Conservation (phyloP, 1,140 invertebrate genomes). For the Megathymus violae region DNA sequence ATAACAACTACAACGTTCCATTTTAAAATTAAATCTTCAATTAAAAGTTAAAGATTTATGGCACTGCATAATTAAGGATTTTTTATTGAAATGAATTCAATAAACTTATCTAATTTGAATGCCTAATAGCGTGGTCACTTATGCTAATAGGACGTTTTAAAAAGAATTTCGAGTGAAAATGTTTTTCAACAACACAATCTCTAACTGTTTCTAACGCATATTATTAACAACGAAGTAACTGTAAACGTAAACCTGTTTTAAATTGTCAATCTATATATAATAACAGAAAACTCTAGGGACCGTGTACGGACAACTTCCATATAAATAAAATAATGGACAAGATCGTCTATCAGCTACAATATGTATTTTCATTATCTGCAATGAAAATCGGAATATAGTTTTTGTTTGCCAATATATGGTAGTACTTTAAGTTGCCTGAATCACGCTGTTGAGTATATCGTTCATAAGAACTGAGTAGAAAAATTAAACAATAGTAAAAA, state of each 20-base stretch:
- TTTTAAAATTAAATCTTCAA: not conserved
- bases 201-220: slow-evolving; percentile 17
- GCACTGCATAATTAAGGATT: not conserved
- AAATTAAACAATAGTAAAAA: too few relatives aligned
- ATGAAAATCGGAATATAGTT: too few relatives aligned
- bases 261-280: slow-evolving; percentile 34
- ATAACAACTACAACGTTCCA: too few relatives aligned
- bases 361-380: too few relatives aligned
- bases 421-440: too few relatives aligned
- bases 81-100: not conserved
- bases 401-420: too few relatives aligned
- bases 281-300: not conserved
- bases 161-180: slow-evolving; percentile 8
- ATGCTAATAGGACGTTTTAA: slow-evolving; percentile 8
- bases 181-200: slow-evolving; percentile 14
- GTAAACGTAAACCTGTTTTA: slow-evolving; percentile 44
- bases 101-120: slow-evolving; percentile 1
- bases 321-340: too few relatives aligned
- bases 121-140: not conserved
- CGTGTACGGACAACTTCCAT: too few relatives aligned
- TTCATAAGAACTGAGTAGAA: too few relatives aligned
- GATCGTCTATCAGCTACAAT: too few relatives aligned
- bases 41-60: not conserved
- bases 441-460: too few relatives aligned
- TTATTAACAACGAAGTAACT: slow-evolving; percentile 44